Conservation (phyloP, 2,113 vertebrate genomes). For the Echinops telfairi region DNA sequence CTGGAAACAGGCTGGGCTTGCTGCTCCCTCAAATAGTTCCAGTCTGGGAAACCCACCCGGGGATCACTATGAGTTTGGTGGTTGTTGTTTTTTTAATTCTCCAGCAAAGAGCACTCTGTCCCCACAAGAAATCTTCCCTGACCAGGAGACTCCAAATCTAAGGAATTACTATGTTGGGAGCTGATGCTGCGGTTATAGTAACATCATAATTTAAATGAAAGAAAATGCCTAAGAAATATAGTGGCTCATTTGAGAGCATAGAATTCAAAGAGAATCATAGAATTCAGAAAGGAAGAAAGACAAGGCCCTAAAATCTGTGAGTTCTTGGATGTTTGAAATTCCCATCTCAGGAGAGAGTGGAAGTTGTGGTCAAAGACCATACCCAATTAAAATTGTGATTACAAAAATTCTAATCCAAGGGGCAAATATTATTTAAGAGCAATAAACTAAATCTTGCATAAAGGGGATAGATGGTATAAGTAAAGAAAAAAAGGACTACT, state of each 20-base stretch:
- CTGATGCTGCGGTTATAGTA: not conserved
- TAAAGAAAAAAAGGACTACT: not conserved
- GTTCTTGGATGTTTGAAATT: not conserved
- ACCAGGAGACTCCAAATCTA: not conserved
- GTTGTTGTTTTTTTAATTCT: no score
- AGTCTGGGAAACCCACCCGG: no score
- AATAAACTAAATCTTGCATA: not conserved
- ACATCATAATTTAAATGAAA: not conserved
- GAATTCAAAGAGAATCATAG: not conserved
- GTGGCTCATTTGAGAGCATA: not conserved
- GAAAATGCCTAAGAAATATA: not conserved
- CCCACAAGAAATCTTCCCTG: no score
- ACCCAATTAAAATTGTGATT: not conserved
- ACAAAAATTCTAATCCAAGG: not conserved
- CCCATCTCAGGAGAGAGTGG: not conserved
- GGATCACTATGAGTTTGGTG: no score
- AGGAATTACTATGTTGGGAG: not conserved
- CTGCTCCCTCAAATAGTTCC: no score
- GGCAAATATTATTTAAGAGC: not conserved
- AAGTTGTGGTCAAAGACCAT: not conserved
- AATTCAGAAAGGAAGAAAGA: not conserved
- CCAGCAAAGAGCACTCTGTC: no score
- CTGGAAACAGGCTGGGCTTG: no score
- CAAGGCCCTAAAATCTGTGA: not conserved
- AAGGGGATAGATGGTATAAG: not conserved